These are phyloP conservation scores for Lophotis ruficrista DNA, from an alignment of 2,113 vertebrate species.

Conservation along the genomic window DNA sequence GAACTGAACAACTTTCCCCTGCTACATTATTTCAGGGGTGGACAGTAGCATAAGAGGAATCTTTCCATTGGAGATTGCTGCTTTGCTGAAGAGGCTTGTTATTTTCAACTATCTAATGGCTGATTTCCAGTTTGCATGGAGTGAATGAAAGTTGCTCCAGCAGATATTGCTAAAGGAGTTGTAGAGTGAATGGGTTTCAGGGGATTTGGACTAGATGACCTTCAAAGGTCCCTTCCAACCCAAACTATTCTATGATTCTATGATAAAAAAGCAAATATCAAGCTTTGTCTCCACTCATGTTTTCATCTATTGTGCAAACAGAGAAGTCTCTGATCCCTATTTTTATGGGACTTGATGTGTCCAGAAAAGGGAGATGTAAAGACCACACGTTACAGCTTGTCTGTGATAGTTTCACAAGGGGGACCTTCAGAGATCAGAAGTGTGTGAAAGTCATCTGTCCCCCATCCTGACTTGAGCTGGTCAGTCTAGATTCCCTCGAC, in stretches of 20 bases:
- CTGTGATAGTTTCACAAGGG: background rate
- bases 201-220: too few species aligned
- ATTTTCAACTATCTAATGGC: background rate
- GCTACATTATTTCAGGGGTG: background rate
- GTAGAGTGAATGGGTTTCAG: background rate
- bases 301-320: background rate
- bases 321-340: background rate
- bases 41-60: background rate
- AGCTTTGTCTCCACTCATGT: background rate
- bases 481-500: background rate
- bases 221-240: too few species aligned
- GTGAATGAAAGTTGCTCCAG: background rate
- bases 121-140: background rate
- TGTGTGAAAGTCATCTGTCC: background rate
- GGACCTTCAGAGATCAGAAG: background rate
- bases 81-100: background rate
- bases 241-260: too few species aligned
- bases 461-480: background rate
- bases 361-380: background rate
- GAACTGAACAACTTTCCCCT: background rate
- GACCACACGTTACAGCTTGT: background rate
- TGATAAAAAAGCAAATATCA: background rate
- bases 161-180: background rate
- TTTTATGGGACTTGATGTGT: background rate
- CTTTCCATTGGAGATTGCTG: background rate